Base-by-base conservation (phyloP, 2,113 vertebrate species). In the Nasalis larvatus region DNA sequence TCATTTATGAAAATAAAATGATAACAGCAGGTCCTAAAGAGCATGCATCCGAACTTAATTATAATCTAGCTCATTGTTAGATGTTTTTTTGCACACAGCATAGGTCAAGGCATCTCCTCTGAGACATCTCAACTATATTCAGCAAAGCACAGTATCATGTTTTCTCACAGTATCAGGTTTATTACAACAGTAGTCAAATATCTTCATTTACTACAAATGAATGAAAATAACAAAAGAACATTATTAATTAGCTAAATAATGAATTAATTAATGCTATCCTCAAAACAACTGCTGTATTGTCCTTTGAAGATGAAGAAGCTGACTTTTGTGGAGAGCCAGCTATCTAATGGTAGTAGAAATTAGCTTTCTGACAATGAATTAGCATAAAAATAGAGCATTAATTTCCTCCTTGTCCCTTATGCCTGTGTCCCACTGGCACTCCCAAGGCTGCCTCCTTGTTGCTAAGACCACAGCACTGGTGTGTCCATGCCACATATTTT, bases 1-100 rank as follows among this genome's bases (percentile, higher is more conserved):
- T 96, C 86, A 94, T 95, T 98, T 95, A 83, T 98, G 58, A 95
- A 97, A 92, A 97, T 92, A 80, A 76, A 37, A 88, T 78, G 76
- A 52, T 71, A 83, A 92, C 81, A 90, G 80, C 12, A 1, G 56
- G n/a, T 18, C 63, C 30, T 74, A 45, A 95, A 96, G 92, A 78
- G 8, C 81, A 88, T 10, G 77, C 76, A 60, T 85, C 21, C 54
- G 23, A 96, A 86, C 17, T 89, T 45, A 42, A 37, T 93, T 95
- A 93, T 30, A 73, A n/a, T 69, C 12, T 49, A 56, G 40, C 45
- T 95, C 74, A 25, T 94, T 93, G 96, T 73, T 80, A 77, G 32
- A 35, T 82, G 20, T 7, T 37, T 77, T 76, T 91, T 42, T 95
- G 60, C 76, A 83, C 30, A 80, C 10, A 52, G 69, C 58, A 35